Evolutionary conservation across 2,113 vertebrate genomes (phyloP).

Genomic region (Dolichallabes microphthalmus): DNA sequence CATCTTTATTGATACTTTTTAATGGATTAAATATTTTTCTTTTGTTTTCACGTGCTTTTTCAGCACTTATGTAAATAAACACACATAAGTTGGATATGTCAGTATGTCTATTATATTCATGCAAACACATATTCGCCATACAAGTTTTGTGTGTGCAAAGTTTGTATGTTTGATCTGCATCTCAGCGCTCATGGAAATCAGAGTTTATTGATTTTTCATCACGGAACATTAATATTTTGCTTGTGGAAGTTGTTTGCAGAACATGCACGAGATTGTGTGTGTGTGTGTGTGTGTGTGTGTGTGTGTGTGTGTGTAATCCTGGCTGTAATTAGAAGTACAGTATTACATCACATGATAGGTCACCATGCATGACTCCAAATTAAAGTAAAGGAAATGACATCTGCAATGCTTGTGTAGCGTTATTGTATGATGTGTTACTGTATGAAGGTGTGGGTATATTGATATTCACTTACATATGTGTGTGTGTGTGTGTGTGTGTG

Average conservation of each 20-base stretch:
- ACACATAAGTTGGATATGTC: constrained; percentile 11
- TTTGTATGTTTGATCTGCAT: constrained; percentile 6
- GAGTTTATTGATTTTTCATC: constrained; percentile 6
- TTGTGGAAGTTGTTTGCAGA: constrained; percentile 13
- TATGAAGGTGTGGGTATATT: constrained; percentile 1
- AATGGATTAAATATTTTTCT: constrained; percentile 37
- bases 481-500: constrained; percentile 10
- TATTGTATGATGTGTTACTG: neutral
- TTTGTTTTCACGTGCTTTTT: constrained; percentile 22
- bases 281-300: neutral
- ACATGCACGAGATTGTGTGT: neutral
- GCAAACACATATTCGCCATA: constrained; percentile 19
- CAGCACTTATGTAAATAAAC: constrained; percentile 18
- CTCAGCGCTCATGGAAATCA: constrained; percentile 1
- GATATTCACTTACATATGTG: neutral
- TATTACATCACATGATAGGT: neutral
- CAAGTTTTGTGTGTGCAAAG: neutral
- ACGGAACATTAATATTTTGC: constrained; percentile 22
- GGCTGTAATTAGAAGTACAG: neutral
- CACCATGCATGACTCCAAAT: neutral
- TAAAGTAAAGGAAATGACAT: neutral
- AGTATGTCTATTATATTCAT: neutral
- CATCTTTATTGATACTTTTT: constrained; percentile 37
- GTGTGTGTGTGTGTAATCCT: neutral
- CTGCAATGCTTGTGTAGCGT: neutral